Evolutionary conservation across 2,113 vertebrate genomes (phyloP), one percentile per base, ranked within the genome.

Genomic region (Prunella himalayana): DNA sequence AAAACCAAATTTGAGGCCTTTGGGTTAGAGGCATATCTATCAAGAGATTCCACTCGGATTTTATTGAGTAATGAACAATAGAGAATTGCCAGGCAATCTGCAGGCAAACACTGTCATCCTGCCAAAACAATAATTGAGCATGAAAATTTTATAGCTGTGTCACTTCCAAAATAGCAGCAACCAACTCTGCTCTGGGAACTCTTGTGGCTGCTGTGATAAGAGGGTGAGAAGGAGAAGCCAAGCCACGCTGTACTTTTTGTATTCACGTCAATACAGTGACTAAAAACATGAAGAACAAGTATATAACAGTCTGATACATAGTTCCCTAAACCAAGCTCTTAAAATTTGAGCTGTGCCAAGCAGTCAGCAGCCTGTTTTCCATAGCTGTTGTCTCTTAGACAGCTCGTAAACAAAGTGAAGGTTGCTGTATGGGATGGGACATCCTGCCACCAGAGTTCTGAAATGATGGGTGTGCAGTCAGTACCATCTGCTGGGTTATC

Each of bases 101-200:
- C 76, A 92, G 82, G 88, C 76, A 14, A 66, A 60, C 0, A 1
- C 75, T 93, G 82, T 92, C 82, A 90, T 49, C 57, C 86, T 90
- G 92, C 94, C 94, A 97, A 88, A 94, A 86, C 85, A 92, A 85
- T 95, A 94, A 97, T 90, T 95, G 93, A 84, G 77, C 93, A 94
- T 96, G 90, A 95, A 96, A 88, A 93, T 94, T 92, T 96, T 93
- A 81, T 95, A 84, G 86, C 70, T 93, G 27, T 92, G 65, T 82
- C 4, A 0, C 85, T 84, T 94, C 93, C 88, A 96, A 94, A 96
- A 93, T 86, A 96, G 90, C 88, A 96, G 92, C 88, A 92, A 82
- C 82, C 23, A 88, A 1, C 57, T 93, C 66, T 90, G 66, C 79
- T 94, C 64, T 92, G 92, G 90, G 92, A 96, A 92, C 64, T 88